Conservation (phyloP, 30 jellyfish, hydroid and myxozoan genomes). For the Haliclystus octoradiatus region DNA sequence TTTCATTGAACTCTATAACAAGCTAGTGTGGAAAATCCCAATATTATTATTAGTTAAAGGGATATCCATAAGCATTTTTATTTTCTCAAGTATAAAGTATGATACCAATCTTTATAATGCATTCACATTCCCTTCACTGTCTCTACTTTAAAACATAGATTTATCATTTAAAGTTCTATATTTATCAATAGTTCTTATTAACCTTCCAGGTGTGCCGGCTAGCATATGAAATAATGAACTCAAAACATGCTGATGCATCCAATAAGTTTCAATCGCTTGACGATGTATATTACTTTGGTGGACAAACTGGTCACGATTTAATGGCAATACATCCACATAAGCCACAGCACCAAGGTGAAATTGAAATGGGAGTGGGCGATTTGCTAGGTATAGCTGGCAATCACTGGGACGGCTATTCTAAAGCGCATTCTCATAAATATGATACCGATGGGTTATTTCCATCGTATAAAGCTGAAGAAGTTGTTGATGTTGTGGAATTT, state of each 20-base stretch:
- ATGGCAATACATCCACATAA: constrained; percentile 55
- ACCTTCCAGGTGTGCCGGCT: constrained; percentile 86
- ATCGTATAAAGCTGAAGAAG: constrained; percentile 90
- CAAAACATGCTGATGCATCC: constrained; percentile 92
- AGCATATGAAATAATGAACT: constrained; percentile 97
- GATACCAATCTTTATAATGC: too few relatives aligned
- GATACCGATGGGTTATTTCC: constrained; percentile 71
- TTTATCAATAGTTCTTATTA: too few relatives aligned
- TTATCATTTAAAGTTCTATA: too few relatives aligned
- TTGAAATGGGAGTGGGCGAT: constrained; percentile 74
- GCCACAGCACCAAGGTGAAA: constrained; percentile 45
- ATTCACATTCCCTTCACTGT: too few relatives aligned
- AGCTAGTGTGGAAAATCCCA: too few relatives aligned
- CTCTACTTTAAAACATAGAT: too few relatives aligned
- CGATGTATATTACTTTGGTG: constrained; percentile 94
- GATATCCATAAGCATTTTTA: too few relatives aligned
- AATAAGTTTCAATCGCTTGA: constrained; percentile 77
- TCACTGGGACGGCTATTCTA: constrained; percentile 98
- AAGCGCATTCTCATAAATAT: constrained; percentile 55
- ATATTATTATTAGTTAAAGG: too few relatives aligned
- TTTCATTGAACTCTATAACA: too few relatives aligned
- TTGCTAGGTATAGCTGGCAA: constrained; percentile 87
- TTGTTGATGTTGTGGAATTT: constrained; percentile 60
- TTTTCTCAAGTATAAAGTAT: too few relatives aligned
- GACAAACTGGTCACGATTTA: constrained; percentile 82